These are phyloP conservation scores for Plectrocnemia conspersa DNA, from an alignment of 1,140 invertebrate genomes.

Conservation along the genomic window DNA sequence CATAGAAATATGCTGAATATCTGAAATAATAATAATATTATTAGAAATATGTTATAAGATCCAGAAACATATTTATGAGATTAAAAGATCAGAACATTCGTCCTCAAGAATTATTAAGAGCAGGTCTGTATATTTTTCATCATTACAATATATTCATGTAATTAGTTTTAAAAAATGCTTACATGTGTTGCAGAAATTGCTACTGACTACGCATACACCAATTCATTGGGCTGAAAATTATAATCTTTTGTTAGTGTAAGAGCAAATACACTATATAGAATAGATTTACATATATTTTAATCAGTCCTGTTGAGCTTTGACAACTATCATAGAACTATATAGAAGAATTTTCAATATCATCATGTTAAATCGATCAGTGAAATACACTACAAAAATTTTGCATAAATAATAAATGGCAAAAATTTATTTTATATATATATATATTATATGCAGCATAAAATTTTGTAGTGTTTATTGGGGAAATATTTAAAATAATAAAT, in stretches of 20 bases:
- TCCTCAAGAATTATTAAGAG: conserved; percentile 10
- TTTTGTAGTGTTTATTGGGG: background rate
- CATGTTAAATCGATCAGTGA: too few species aligned
- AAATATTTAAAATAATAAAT: too few species aligned
- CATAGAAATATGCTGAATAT: background rate
- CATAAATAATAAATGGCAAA: conserved; percentile 6
- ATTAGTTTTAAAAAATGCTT: conserved; percentile 16
- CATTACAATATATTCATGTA: conserved; percentile 15
- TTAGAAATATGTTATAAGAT: background rate
- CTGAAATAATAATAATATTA: background rate
- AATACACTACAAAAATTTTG: background rate
- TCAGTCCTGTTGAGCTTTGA: conserved; percentile 36
- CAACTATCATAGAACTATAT: conserved; percentile 31
- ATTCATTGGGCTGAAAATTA: background rate
- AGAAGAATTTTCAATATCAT: conserved; percentile 27
- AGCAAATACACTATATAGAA: background rate
- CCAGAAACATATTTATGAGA: conserved; percentile 34
- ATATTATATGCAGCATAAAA: background rate
- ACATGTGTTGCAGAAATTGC: background rate
- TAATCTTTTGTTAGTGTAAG: background rate
- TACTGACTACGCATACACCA: background rate
- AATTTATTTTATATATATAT: background rate
- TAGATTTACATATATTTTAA: background rate
- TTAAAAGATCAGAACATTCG: conserved; percentile 35
- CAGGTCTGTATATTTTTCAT: conserved; percentile 21